These are phyloP conservation scores for Trialeurodes vaporariorum DNA, from an alignment of 1,140 invertebrate genomes.

Conservation along the genomic window DNA sequence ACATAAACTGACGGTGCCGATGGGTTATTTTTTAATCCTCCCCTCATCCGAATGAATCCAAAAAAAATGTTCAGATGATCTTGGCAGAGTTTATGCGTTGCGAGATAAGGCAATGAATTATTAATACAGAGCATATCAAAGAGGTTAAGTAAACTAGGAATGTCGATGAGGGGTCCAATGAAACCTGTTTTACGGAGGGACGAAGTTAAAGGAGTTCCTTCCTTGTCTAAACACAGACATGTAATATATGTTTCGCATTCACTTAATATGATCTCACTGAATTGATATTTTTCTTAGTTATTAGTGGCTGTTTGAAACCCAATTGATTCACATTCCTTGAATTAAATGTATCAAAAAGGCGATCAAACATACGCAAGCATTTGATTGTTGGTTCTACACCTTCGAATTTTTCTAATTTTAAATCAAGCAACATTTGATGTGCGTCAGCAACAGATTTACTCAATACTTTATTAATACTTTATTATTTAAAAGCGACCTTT, in stretches of 20 bases:
- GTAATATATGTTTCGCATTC: too few relatives aligned
- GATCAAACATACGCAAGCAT: neutral
- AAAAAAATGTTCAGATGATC: constrained; percentile 8
- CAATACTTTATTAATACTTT: too few relatives aligned
- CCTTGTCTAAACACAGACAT: too few relatives aligned
- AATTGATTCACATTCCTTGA: neutral
- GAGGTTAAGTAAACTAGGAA: neutral
- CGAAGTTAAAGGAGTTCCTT: too few relatives aligned
- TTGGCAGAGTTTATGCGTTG: neutral
- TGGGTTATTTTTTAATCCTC: neutral
- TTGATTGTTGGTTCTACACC: neutral
- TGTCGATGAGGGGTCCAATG: neutral
- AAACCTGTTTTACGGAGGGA: constrained; percentile 8
- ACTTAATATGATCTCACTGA: too few relatives aligned
- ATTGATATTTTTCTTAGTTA: neutral
- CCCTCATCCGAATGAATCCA: neutral
- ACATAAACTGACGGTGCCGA: constrained; percentile 2
- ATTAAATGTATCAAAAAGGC: neutral
- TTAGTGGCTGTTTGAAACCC: neutral
- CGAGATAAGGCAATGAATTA: neutral
- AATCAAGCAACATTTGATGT: neutral
- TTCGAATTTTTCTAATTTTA: neutral
- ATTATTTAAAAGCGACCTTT: too few relatives aligned
- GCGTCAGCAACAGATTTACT: constrained; percentile 2
- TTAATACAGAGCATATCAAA: neutral